Conservation (phyloP, 1,140 invertebrate species). For the Papilio helenus region DNA sequence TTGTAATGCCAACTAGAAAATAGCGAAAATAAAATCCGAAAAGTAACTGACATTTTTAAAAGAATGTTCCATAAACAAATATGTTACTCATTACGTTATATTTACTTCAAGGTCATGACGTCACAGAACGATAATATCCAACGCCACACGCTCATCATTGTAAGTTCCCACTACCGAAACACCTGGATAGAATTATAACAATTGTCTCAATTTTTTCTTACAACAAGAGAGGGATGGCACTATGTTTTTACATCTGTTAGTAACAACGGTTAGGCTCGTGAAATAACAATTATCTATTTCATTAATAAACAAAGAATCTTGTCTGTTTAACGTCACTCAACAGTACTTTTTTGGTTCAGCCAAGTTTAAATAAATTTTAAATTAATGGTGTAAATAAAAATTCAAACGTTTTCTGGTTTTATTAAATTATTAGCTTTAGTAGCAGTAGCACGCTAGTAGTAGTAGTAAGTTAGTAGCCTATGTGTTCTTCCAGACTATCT, state of each 20-base stretch:
- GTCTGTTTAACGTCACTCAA: neutral
- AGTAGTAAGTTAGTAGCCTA: too few species aligned
- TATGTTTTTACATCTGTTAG: neutral
- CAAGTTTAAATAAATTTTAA: neutral
- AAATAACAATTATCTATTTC: neutral
- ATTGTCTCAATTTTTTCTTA: neutral
- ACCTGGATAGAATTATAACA: neutral
- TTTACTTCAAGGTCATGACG: neutral
- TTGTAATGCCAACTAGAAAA: too few species aligned
- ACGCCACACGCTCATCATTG: neutral
- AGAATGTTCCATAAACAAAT: neutral
- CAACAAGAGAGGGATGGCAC: neutral
- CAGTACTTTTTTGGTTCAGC: neutral
- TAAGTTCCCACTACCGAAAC: neutral
- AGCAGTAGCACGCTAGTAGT: too few species aligned
- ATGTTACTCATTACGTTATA: neutral
- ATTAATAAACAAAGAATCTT: neutral
- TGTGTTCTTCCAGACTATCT: too few species aligned
- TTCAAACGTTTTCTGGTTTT: too few species aligned
- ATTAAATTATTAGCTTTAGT: too few species aligned
- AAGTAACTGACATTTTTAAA: neutral
- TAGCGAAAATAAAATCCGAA: too few species aligned
- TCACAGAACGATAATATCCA: neutral
- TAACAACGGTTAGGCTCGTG: neutral
- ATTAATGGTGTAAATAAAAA: too few species aligned